Conservation (phyloP, 2,888 invertebrate species). For the Agrochola lychnidis region DNA sequence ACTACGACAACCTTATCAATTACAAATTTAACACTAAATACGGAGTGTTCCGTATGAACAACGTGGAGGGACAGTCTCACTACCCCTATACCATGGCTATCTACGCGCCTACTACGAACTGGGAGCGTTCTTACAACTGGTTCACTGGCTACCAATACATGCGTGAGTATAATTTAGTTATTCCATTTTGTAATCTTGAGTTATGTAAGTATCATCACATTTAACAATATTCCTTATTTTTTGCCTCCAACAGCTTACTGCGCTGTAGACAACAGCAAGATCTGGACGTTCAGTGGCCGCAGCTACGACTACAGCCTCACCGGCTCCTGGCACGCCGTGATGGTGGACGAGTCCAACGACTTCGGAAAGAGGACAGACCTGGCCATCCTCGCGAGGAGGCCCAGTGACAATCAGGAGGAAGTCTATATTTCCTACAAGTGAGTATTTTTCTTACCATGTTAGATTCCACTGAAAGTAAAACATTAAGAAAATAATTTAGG, state of each 20-base stretch:
- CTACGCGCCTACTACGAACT: conserved; percentile 81
- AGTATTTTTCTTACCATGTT: conserved; percentile 52
- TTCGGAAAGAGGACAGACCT: conserved; percentile 70
- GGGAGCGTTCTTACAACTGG: conserved; percentile 71
- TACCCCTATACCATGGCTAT: conserved; percentile 66
- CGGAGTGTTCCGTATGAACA: conserved; percentile 83
- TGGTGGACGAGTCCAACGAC: conserved; percentile 84
- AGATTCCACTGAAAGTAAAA: not conserved
- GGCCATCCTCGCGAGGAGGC: conserved; percentile 81
- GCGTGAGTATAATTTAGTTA: conserved; percentile 86
- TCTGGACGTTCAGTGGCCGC: conserved; percentile 92
- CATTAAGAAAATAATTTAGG: not conserved
- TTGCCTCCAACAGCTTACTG: conserved; percentile 88
- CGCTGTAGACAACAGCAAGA: conserved; percentile 89
- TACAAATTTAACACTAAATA: conserved; percentile 84
- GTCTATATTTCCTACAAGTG: conserved; percentile 86
- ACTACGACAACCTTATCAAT: conserved; percentile 84
- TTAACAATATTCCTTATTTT: not conserved
- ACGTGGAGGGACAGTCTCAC: conserved; percentile 41
- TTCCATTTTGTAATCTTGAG: not conserved
- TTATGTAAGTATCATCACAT: not conserved
- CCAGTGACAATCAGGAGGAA: conserved; percentile 77
- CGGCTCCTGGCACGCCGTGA: conserved; percentile 91
- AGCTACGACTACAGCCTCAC: conserved; percentile 89
- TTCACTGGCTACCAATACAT: conserved; percentile 84